Base-by-base conservation (phyloP, 2,113 vertebrate species). In the Lycaon pictus region DNA sequence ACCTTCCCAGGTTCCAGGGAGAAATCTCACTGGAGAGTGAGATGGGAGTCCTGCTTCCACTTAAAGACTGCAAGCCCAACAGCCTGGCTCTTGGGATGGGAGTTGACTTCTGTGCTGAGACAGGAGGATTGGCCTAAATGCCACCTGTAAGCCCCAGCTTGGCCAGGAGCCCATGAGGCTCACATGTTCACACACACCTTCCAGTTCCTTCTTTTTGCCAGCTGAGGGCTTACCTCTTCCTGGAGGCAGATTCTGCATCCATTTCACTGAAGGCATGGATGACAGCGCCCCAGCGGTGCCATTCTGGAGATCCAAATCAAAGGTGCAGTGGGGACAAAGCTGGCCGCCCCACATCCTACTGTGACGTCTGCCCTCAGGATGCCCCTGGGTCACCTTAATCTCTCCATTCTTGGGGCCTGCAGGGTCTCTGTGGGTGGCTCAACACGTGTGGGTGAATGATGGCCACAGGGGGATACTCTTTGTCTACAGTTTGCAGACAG, bases 261-360 rank as follows among this genome's bases (percentile, higher is more conserved):
- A 2, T 10, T 29, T 11, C 9, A 27, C 8, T 8, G n/a, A 19
- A 25, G 89, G 55, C 12, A 4, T 32, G 27, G 17, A 6, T 0
- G 7, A 32, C 29, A 17, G 56, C 8, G 0, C 9, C 32, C 25
- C 0, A 5, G 8, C 67, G 0, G 1, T 1, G 9, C 32, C 58
- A 0, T 0, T 23, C 43, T 43, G 43, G 43, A 56, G 13, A 11
- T 10, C 11, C 32, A 29, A 7, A 3, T 37, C 1, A 16, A 12
- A 48, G 51, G 15, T 7, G 4, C 60, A 9, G 5, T 4, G 9
- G n/a, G 8, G 19, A 27, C 7, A 17, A 10, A 12, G 6, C n/a
- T 22, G 3, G 27, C 2, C 7, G 10, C n/a, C 20, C 19, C 22
- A 3, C 62, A 4, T 35, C 32, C n/a, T 6, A 51, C 27, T 11